Evolutionary conservation across 2,113 vertebrate genomes (phyloP).

Genomic region (Dicaeum eximium): DNA sequence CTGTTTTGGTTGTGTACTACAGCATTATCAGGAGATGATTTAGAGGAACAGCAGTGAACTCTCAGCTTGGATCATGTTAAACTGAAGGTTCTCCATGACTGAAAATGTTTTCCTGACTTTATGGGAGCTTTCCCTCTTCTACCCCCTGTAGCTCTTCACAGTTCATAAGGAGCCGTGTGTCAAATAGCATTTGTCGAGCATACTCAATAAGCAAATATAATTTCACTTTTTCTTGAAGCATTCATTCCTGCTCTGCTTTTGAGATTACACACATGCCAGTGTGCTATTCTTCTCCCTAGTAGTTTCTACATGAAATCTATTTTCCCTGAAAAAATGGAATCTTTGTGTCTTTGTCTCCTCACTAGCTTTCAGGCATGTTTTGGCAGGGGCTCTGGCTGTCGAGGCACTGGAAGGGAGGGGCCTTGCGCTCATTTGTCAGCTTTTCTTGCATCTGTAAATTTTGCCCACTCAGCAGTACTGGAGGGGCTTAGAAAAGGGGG

Average conservation of each 20-base stretch:
- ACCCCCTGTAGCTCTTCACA: not conserved
- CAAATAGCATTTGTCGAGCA: constrained; percentile 43
- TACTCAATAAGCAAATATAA: constrained; percentile 23
- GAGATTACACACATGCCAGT: constrained; percentile 10
- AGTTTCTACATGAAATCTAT: constrained; percentile 61
- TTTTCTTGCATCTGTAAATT: constrained; percentile 77
- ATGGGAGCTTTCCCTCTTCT: not conserved
- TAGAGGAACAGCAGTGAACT: not conserved
- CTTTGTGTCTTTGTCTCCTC: constrained; percentile 90
- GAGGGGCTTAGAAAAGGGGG: constrained; percentile 68
- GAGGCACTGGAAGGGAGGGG: constrained; percentile 66
- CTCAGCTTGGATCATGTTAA: not conserved
- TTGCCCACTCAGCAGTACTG: constrained; percentile 79
- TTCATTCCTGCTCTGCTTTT: not conserved
- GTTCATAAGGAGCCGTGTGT: constrained; percentile 13
- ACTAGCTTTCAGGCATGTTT: constrained; percentile 81
- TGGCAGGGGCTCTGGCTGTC: constrained; percentile 75
- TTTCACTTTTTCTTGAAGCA: constrained; percentile 42
- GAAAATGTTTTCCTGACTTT: constrained; percentile 19
- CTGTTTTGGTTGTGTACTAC: not conserved
- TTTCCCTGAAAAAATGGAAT: constrained; percentile 70
- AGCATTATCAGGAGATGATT: not conserved
- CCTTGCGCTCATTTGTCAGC: constrained; percentile 73
- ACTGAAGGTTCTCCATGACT: not conserved
- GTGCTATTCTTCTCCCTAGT: constrained; percentile 43